Percentiles rank a stretch among this genome's conserved stretches.
These are phyloP conservation scores for Matsumyia berberina DNA, from an alignment of 2,888 invertebrate genomes.

Conservation along the genomic window DNA sequence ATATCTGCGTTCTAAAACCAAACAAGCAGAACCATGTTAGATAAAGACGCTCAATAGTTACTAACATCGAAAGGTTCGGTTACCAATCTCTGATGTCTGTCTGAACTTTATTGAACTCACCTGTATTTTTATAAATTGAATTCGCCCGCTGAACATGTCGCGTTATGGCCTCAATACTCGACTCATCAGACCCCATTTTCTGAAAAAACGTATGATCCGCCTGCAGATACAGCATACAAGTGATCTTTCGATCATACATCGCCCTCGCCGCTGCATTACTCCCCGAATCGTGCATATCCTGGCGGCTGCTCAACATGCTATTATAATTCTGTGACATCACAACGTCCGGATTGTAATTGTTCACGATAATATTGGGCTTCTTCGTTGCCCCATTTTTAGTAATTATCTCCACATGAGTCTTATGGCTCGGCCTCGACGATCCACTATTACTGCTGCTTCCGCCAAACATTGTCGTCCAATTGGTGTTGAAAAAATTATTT, in stretches of 20 bases:
- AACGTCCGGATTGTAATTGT: conserved; percentile 85
- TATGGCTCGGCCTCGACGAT: conserved; percentile 87
- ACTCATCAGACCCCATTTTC: conserved; percentile 96
- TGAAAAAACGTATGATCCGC: conserved; percentile 98
- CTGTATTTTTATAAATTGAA: conserved; percentile 93
- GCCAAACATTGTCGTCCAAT: conserved; percentile 80
- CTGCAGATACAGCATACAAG: conserved; percentile 97
- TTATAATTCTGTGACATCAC: conserved; percentile 82
- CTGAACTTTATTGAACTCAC: conserved; percentile 84
- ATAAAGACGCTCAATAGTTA: too few species aligned
- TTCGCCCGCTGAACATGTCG: conserved; percentile 97
- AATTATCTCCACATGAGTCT: conserved; percentile 88
- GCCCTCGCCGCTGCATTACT: conserved; percentile 82
- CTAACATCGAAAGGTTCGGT: too few species aligned
- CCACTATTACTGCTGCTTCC: conserved; percentile 78
- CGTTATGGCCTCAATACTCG: conserved; percentile 97
- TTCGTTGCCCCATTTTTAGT: conserved; percentile 88
- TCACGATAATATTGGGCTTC: conserved; percentile 87
- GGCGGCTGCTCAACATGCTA: conserved; percentile 81
- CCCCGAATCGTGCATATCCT: conserved; percentile 77
- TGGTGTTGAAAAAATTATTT: conserved; percentile 82
- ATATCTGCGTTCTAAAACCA: too few species aligned
- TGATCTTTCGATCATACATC: conserved; percentile 91
- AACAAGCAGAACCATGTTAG: too few species aligned
- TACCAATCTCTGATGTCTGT: too few species aligned